Base-by-base conservation (phyloP, 2,113 vertebrate species). In the Hippocampus comes region DNA sequence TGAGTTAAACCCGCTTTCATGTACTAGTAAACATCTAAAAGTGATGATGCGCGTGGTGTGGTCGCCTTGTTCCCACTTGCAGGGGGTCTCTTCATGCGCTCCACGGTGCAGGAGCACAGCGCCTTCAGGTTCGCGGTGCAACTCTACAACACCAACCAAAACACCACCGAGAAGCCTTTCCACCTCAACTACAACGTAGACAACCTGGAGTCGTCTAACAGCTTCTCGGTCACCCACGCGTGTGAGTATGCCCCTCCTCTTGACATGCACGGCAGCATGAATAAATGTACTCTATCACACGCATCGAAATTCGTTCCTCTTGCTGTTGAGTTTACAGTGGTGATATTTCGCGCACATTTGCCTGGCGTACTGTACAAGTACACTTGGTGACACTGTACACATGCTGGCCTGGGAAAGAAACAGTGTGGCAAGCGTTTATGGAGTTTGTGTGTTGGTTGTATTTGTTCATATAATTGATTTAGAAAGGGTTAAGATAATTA, bases 101-200 rank as follows among this genome's bases (percentile, higher is more conserved):
- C 97, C 85, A 98, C 97, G 43, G 97, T 98, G 90, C 97, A 99
- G 91, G 97, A 99, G 91, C 97, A 99, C 94, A 99, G 97, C 77
- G 97, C 97, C 20, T 99, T 99, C 92, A 95, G 97, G 82, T 99
- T 99, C 87, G 97, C 97, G 63, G 97, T 98, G 84, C 97, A 99
- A 93, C 95, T 99, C 91, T 98, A 98, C 94, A 99, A 99, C 94
- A 99, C 97, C 84, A 99, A 99, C 93, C 97, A 98, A 91, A 99
- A 99, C 87, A 96, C 94, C 88, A 98, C 96, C 48, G 97, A 98
- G 84, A 97, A 98, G 88, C 97, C 97, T 86, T 99, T 99, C 92
- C 96, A 98, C 92, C 93, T 99, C 91, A 97, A 97, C 91, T 98
- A 98, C 88, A 97, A 99, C 2, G 97, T 99, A 83, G 97, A 99